phyloP scores from a whole-genome alignment of 2,797 vertebrate genomes.

The Notolabrus celidotus region DNA sequence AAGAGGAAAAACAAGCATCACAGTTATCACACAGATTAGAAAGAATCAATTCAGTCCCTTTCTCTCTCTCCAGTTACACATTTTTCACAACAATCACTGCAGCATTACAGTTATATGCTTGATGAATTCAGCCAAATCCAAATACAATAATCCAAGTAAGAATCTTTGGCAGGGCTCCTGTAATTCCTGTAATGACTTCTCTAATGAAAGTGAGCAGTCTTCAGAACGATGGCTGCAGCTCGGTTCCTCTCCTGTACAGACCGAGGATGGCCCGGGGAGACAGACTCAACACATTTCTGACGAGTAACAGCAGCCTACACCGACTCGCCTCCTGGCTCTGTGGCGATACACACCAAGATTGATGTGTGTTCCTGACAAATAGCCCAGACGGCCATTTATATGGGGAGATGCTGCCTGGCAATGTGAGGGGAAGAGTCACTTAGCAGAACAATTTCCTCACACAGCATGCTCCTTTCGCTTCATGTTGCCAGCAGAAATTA shows the following conservation, averaged over 20 bases:
- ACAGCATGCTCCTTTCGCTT: slow-evolving; percentile 74
- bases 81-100: slow-evolving; percentile 33
- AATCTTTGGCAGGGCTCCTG: slow-evolving; percentile 68
- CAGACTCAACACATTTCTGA: slow-evolving; percentile 76
- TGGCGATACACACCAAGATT: slow-evolving; percentile 72
- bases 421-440: slow-evolving; percentile 79
- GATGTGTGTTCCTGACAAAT: slow-evolving; percentile 79
- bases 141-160: slow-evolving; percentile 64
- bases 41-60: slow-evolving; percentile 12
- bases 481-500: slow-evolving; percentile 74
- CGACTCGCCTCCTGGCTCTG: slow-evolving; percentile 75
- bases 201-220: slow-evolving; percentile 83
- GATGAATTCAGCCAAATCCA: slow-evolving; percentile 68
- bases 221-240: slow-evolving; percentile 70
- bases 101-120: slow-evolving; percentile 56
- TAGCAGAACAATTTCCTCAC: slow-evolving; percentile 82
- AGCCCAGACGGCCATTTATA: slow-evolving; percentile 74
- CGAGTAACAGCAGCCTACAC: slow-evolving; percentile 72
- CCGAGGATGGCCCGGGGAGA: slow-evolving; percentile 76
- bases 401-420: slow-evolving; percentile 73
- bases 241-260: slow-evolving; percentile 57
- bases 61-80: background rate
- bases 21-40: background rate
- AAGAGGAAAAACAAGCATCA: background rate
- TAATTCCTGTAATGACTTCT: slow-evolving; percentile 82